Evolutionary conservation across 2,797 vertebrate species (phyloP).

Genomic region (Sebastes ruberrimus): DNA sequence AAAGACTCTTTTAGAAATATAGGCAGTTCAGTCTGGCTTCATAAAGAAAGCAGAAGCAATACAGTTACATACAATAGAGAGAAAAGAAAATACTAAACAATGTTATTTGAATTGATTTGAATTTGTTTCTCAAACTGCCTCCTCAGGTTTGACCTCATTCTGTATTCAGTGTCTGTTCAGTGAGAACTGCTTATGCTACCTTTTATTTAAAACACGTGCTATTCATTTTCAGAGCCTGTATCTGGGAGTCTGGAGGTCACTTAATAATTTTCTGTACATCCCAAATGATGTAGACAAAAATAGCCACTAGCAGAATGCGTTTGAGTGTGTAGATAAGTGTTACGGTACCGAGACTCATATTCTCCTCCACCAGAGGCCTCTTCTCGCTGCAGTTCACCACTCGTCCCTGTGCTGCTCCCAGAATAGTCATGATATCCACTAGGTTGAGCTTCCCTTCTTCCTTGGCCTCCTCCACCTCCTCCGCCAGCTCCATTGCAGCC

Average conservation of each 20-base stretch:
- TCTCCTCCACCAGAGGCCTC: conserved; percentile 82
- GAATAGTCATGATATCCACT: conserved; percentile 95
- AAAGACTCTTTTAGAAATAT: conserved; percentile 70
- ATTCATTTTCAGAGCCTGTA: conserved; percentile 18
- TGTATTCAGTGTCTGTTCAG: conserved; percentile 9
- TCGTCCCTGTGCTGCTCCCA: conserved; percentile 88
- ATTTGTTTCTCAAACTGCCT: conserved; percentile 7
- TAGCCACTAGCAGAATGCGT: conserved; percentile 75
- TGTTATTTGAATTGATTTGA: background rate
- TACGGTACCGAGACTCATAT: conserved; percentile 85
- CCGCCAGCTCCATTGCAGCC: conserved; percentile 78
- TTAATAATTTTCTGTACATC: conserved; percentile 84
- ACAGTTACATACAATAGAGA: background rate
- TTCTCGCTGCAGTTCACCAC: conserved; percentile 81
- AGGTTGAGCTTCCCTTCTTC: conserved; percentile 89
- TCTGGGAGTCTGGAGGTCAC: conserved; percentile 43
- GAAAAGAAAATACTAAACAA: background rate
- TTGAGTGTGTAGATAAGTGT: conserved; percentile 84
- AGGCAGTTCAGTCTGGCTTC: conserved; percentile 11
- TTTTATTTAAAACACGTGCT: conserved; percentile 4
- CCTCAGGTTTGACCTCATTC: conserved; percentile 7
- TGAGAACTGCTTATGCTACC: background rate
- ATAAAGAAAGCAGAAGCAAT: background rate
- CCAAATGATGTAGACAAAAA: conserved; percentile 84
- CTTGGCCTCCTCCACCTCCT: conserved; percentile 81